Evolutionary conservation across 2,888 invertebrate species (phyloP).

Genomic region (Tetropium fuscum): DNA sequence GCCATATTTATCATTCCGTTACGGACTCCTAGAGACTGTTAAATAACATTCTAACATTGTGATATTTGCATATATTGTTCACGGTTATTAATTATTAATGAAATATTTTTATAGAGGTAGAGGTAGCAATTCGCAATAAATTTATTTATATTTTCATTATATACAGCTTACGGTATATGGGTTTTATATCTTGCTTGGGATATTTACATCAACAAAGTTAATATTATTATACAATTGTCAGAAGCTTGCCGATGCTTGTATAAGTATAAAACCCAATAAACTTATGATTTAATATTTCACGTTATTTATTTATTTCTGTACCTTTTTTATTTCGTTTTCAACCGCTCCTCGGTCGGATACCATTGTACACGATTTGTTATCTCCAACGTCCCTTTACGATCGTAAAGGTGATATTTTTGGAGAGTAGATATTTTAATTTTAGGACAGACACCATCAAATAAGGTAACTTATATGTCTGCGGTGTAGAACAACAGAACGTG

Average conservation of each 20-base stretch:
- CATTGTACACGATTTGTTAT: slow-evolving; percentile 13
- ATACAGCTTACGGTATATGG: slow-evolving; percentile 49
- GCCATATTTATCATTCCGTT: slow-evolving; percentile 26
- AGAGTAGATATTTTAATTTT: slow-evolving; percentile 10
- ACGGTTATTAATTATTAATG: slow-evolving; percentile 38
- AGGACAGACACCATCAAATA: slow-evolving; percentile 53
- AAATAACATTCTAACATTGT: slow-evolving; percentile 56
- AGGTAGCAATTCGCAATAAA: slow-evolving; percentile 37
- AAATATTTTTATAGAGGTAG: slow-evolving; percentile 42
- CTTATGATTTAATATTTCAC: slow-evolving; percentile 49
- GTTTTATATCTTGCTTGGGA: slow-evolving; percentile 50
- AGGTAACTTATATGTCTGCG: slow-evolving; percentile 55
- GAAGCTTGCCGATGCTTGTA: slow-evolving; percentile 38
- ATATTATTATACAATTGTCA: slow-evolving; percentile 32
- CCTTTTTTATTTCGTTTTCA: slow-evolving; percentile 23
- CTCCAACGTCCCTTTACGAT: slow-evolving; percentile 45
- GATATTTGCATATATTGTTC: slow-evolving; percentile 52
- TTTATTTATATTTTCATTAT: slow-evolving; percentile 24
- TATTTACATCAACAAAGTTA: slow-evolving; percentile 16
- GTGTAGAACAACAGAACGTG: slow-evolving; percentile 42
- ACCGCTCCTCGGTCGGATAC: slow-evolving; percentile 15
- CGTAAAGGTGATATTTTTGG: slow-evolving; percentile 41
- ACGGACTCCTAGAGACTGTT: slow-evolving; percentile 32
- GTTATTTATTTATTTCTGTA: slow-evolving; percentile 49
- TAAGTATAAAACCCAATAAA: slow-evolving; percentile 58